Evolutionary conservation across 1,140 invertebrate species (phyloP).

Genomic region (Zaprionus lachaisei): DNA sequence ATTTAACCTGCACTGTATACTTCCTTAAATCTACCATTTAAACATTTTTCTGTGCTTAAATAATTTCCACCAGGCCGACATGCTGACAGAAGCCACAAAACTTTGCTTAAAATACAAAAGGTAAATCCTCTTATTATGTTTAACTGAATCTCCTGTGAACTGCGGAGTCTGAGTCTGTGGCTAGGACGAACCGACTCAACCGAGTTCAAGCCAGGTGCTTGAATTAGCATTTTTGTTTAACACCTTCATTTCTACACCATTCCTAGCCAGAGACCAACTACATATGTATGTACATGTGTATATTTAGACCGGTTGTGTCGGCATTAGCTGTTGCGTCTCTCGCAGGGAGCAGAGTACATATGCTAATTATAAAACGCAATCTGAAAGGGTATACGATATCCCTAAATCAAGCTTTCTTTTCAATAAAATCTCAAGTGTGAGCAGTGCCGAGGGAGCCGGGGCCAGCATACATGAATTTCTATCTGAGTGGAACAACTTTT

Average conservation of each 20-base stretch:
- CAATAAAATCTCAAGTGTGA: neutral
- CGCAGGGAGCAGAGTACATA: neutral
- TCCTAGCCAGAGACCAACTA: neutral
- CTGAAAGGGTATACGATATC: neutral
- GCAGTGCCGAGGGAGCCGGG: neutral
- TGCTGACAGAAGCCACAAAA: neutral
- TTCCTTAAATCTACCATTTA: neutral
- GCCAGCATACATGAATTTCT: constrained; percentile 2
- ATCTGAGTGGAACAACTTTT: constrained; percentile 22
- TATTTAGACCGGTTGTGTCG: neutral
- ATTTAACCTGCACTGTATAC: too few relatives aligned
- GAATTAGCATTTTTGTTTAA: constrained; percentile 82
- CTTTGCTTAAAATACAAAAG: neutral
- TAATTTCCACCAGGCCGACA: neutral
- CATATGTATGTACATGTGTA: neutral
- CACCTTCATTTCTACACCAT: constrained; percentile 70
- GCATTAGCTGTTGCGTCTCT: neutral
- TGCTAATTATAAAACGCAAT: constrained; percentile 1
- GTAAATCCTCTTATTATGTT: constrained; percentile 2
- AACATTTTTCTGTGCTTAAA: neutral
- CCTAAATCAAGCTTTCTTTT: neutral
- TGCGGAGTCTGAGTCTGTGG: neutral
- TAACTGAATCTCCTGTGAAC: neutral
- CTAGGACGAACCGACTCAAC: neutral
- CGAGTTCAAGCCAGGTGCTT: constrained; percentile 49